Conservation (phyloP, 2,113 vertebrate genomes). For the Triplophysa tibetana region DNA sequence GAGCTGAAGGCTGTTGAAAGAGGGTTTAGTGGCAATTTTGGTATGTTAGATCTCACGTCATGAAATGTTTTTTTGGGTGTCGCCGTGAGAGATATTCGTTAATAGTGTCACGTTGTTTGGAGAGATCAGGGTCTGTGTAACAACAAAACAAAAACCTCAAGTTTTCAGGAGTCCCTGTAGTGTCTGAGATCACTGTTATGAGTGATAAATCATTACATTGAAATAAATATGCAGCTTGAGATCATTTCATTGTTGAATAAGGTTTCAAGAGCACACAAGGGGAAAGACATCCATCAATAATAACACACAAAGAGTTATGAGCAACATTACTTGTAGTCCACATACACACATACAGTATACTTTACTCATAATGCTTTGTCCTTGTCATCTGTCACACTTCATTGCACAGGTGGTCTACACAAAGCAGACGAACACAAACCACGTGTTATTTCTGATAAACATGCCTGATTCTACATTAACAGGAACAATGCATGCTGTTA, state of each 20-base stretch:
- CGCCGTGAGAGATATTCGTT: neutral
- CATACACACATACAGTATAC: neutral
- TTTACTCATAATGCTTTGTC: neutral
- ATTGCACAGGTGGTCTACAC: neutral
- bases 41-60: neutral
- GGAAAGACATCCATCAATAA: neutral
- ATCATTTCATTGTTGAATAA: neutral
- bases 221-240: neutral
- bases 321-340: neutral
- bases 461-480: neutral
- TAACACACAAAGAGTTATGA: neutral
- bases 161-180: neutral
- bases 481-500: neutral
- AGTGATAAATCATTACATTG: no score
- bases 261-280: neutral
- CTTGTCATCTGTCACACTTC: neutral
- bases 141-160: neutral
- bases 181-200: neutral
- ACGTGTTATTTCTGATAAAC: slow-evolving; percentile 10
- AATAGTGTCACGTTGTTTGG: neutral
- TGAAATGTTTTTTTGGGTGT: neutral
- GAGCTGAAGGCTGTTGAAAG: neutral
- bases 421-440: neutral
- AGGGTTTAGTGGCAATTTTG: neutral
- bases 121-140: neutral